These are phyloP conservation scores for Phyllopteryx taeniolatus DNA, from an alignment of 2,113 vertebrate species.

Conservation along the genomic window DNA sequence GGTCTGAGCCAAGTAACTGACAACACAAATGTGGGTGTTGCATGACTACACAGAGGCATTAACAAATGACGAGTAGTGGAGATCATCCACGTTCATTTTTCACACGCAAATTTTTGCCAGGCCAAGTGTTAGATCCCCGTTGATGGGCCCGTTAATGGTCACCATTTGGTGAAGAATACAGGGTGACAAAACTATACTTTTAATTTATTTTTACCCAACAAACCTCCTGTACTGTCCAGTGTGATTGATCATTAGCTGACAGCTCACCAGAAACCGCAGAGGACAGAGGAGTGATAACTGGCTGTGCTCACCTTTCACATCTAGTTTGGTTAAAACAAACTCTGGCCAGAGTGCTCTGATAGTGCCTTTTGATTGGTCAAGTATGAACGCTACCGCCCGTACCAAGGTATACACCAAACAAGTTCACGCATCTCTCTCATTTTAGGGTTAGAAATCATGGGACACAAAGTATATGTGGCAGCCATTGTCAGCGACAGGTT, in stretches of 20 bases:
- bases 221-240: not conserved
- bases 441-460: too few species aligned
- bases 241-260: not conserved
- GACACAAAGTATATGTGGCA: too few species aligned
- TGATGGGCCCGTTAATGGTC: not conserved
- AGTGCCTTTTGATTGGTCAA: too few species aligned
- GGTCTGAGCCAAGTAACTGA: constrained; percentile 40
- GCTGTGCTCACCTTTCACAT: too few species aligned
- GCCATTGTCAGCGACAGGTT: too few species aligned
- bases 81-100: constrained; percentile 3
- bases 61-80: constrained; percentile 14
- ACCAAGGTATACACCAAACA: too few species aligned
- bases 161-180: not conserved
- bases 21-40: constrained; percentile 42
- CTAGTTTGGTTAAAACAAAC: too few species aligned
- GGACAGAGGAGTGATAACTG: too few species aligned
- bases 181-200: not conserved
- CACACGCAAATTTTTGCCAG: constrained; percentile 4
- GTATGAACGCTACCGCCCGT: too few species aligned
- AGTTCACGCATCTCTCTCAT: too few species aligned
- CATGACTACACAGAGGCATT: constrained; percentile 4
- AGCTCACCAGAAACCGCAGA: not conserved
- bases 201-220: not conserved
- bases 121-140: not conserved
- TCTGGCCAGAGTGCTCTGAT: too few species aligned